These are phyloP conservation scores for Cantharis nigra DNA, from an alignment of 2,888 invertebrate genomes.

Conservation along the genomic window DNA sequence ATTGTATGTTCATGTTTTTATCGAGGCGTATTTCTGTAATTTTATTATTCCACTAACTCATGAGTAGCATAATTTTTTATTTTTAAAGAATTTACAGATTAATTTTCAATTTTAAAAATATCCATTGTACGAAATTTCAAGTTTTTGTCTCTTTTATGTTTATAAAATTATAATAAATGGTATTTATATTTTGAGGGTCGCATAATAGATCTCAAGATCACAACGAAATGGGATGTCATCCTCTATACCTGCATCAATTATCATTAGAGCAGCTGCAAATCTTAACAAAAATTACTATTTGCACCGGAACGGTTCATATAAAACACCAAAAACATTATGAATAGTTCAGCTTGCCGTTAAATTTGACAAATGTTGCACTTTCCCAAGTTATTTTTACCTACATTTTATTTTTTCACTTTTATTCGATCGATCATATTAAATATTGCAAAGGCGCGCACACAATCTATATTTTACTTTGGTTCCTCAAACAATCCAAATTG, in stretches of 20 bases:
- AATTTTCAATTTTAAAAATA: background rate
- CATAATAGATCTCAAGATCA: slow-evolving; percentile 12
- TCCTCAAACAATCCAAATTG: no score
- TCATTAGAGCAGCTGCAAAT: slow-evolving; percentile 27
- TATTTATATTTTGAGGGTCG: slow-evolving; percentile 9
- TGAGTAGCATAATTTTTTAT: slow-evolving; percentile 10
- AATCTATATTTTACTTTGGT: background rate
- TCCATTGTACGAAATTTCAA: background rate
- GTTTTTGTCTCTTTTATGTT: background rate
- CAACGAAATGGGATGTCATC: slow-evolving; percentile 24
- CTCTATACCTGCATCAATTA: slow-evolving; percentile 28
- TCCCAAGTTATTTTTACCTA: background rate
- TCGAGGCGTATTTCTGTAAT: slow-evolving; percentile 12
- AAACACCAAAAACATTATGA: background rate
- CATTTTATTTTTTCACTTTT: background rate
- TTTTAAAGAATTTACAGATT: background rate
- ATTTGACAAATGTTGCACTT: background rate
- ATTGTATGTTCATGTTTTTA: slow-evolving; percentile 13
- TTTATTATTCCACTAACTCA: slow-evolving; percentile 12
- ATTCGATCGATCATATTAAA: background rate
- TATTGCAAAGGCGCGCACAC: background rate
- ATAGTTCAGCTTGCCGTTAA: background rate
- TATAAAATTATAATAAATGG: background rate
- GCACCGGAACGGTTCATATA: slow-evolving; percentile 2
- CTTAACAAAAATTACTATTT: slow-evolving; percentile 10